phyloP scores from a whole-genome alignment of 2,888 invertebrate species.

The Rhimphoctona megacephalus region DNA sequence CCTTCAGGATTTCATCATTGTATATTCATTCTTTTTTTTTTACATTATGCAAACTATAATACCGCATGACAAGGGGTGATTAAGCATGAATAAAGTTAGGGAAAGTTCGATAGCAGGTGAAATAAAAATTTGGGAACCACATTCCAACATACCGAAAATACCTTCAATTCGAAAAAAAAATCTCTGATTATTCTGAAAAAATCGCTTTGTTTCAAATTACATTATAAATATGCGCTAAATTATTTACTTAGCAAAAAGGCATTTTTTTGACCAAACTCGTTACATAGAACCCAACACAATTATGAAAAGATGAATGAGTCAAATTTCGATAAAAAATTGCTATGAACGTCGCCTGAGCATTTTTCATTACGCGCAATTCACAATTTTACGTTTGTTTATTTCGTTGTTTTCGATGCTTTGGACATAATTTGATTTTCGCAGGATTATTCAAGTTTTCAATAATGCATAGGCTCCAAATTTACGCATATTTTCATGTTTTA shows the following conservation, averaged over 20 bases:
- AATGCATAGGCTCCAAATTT: background rate
- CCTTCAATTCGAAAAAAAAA: background rate
- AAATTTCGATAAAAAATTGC: background rate
- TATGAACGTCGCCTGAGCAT: slow-evolving; percentile 1
- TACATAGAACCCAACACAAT: background rate
- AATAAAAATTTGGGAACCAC: background rate
- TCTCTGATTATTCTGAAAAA: background rate
- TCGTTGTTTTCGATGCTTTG: slow-evolving; percentile 54
- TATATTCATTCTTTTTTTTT: background rate
- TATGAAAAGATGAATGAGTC: background rate
- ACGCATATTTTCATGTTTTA: background rate
- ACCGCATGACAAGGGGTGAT: slow-evolving; percentile 16
- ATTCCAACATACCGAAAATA: background rate
- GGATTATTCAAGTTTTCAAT: slow-evolving; percentile 20
- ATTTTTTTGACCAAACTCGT: background rate
- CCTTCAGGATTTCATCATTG: slow-evolving; percentile 15
- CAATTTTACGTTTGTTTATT: slow-evolving; percentile 23
- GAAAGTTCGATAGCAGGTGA: background rate
- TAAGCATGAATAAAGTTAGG: slow-evolving; percentile 15
- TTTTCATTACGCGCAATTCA: background rate
- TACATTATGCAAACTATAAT: background rate
- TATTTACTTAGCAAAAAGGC: background rate
- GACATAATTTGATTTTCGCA: slow-evolving; percentile 52
- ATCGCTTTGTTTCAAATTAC: background rate
- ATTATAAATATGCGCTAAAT: background rate